Conservation (phyloP, 2,888 invertebrate genomes). For the Diabrotica balteata region DNA sequence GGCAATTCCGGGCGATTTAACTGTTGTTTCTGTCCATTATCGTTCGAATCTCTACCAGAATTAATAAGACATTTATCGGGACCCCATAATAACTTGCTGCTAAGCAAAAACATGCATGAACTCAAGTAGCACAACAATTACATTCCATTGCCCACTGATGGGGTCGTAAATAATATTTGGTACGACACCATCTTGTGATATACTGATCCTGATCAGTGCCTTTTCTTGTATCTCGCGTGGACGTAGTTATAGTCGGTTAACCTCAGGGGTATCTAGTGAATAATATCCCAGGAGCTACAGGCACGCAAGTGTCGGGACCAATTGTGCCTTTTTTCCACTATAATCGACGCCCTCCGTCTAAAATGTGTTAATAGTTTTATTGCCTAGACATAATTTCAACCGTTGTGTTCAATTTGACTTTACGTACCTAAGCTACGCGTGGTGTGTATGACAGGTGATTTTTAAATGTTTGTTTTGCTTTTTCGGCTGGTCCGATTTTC, state of each 20-base stretch:
- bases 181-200: conserved; percentile 52
- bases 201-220: conserved; percentile 48
- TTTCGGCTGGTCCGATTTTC: conserved; percentile 54
- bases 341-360: conserved; percentile 44
- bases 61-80: conserved; percentile 86
- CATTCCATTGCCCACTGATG: conserved; percentile 47
- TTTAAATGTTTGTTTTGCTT: conserved; percentile 29
- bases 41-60: conserved; percentile 86
- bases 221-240: conserved; percentile 44
- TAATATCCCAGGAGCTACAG: conserved; percentile 43
- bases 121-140: conserved; percentile 46
- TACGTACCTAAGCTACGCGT: conserved; percentile 57
- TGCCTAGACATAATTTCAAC: conserved; percentile 53
- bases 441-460: conserved; percentile 56
- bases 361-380: conserved; percentile 52
- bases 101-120: conserved; percentile 85
- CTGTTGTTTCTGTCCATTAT: conserved; percentile 87
- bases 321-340: conserved; percentile 44
- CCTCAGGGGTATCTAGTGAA: conserved; percentile 46
- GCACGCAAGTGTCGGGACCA: conserved; percentile 47
- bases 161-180: conserved; percentile 49
- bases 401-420: conserved; percentile 61
- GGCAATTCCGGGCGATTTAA: conserved; percentile 78
- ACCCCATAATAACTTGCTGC: conserved; percentile 84
- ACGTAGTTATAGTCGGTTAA: conserved; percentile 49